phyloP scores from a whole-genome alignment of 2,888 invertebrate genomes.

The Plutella xylostella region DNA sequence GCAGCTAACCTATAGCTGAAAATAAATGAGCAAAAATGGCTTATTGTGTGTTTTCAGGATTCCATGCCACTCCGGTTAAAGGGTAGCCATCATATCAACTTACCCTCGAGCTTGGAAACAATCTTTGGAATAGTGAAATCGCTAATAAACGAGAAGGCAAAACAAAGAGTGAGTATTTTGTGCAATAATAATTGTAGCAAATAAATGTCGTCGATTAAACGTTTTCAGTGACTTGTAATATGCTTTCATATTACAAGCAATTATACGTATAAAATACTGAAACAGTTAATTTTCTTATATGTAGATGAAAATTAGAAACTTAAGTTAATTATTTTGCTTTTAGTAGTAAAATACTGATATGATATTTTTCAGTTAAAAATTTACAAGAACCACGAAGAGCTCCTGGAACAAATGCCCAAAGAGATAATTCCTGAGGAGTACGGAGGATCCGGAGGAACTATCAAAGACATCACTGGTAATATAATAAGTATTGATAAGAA shows the following conservation, averaged over 20 bases:
- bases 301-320: too few relatives aligned
- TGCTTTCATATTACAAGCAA: too few relatives aligned
- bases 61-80: conserved; percentile 72
- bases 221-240: too few relatives aligned
- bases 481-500: too few relatives aligned
- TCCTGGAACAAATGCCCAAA: conserved; percentile 68
- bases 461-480: conserved; percentile 64
- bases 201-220: too few relatives aligned
- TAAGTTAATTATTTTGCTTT: too few relatives aligned
- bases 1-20: background rate
- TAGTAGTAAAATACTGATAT: too few relatives aligned
- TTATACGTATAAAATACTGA: too few relatives aligned
- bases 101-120: conserved; percentile 66
- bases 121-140: conserved; percentile 66
- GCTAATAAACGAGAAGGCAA: conserved; percentile 70
- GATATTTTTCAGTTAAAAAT: conserved; percentile 56
- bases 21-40: background rate
- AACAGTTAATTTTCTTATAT: too few relatives aligned
- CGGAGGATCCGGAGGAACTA: conserved; percentile 70
- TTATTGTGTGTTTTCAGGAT: conserved; percentile 48
- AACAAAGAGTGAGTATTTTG: conserved; percentile 57
- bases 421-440: conserved; percentile 74
- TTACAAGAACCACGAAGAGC: conserved; percentile 62
- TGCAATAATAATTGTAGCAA: background rate
- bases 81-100: conserved; percentile 69